A percentile compares a stretch with the other conserved stretches of the same genome.
These are phyloP conservation scores for Agriopis aurantiaria DNA, from an alignment of 2,888 invertebrate species.

Conservation along the genomic window DNA sequence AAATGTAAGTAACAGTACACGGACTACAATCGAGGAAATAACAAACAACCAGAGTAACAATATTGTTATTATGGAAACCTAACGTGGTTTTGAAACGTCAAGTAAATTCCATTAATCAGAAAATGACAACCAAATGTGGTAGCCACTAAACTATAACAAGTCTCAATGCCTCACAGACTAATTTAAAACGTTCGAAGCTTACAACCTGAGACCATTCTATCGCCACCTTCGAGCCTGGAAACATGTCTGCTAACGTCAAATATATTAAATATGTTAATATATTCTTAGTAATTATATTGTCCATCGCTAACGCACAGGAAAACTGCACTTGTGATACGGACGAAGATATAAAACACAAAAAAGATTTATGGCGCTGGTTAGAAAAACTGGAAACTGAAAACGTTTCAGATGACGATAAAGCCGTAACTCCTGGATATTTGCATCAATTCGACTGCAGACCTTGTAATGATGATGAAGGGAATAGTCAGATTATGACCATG, in stretches of 20 bases:
- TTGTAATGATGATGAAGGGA: not conserved
- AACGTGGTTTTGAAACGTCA: not conserved
- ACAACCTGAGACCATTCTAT: not conserved
- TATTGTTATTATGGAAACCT: not conserved
- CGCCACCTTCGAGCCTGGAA: not conserved
- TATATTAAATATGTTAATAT: not conserved
- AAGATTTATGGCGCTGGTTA: conserved; percentile 4
- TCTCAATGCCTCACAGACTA: not conserved
- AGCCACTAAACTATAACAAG: not conserved
- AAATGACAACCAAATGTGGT: not conserved
- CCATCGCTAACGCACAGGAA: not conserved
- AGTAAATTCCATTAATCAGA: not conserved
- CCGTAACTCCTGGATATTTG: not conserved
- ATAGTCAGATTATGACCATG: not conserved
- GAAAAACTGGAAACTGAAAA: not conserved
- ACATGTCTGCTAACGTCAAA: not conserved
- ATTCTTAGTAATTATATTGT: not conserved
- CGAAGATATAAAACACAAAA: conserved; percentile 1
- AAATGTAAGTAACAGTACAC: not conserved
- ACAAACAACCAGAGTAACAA: not conserved
- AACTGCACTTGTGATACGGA: conserved; percentile 13
- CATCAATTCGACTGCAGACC: conserved; percentile 9
- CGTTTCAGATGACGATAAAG: not conserved
- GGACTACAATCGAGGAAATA: not conserved
- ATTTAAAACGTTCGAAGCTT: not conserved